These are phyloP conservation scores for Gadus macrocephalus DNA, from an alignment of 2,113 vertebrate species.

Conservation along the genomic window DNA sequence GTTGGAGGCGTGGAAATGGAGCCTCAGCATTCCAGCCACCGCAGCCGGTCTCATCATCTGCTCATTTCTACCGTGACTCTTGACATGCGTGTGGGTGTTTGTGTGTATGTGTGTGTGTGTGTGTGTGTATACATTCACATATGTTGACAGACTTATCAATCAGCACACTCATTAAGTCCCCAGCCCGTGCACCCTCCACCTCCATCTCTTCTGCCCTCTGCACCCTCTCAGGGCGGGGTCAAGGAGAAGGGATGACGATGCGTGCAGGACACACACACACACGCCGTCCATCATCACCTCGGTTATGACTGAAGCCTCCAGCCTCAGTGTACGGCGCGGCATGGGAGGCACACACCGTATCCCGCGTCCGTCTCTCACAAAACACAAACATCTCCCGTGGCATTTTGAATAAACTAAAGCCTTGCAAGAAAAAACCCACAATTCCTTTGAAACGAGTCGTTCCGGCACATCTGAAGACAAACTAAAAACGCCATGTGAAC, in stretches of 20 bases:
- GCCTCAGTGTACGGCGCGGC: too few relatives aligned
- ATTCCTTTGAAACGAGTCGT: too few relatives aligned
- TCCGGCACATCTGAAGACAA: too few relatives aligned
- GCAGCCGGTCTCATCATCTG: slow-evolving; percentile 46
- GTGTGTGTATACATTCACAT: slow-evolving; percentile 3
- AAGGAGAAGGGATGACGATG: slow-evolving; percentile 4
- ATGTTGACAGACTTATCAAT: slow-evolving; percentile 23
- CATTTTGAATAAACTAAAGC: background rate
- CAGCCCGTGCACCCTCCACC: background rate
- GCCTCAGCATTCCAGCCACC: slow-evolving; percentile 62
- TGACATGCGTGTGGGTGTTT: slow-evolving; percentile 2
- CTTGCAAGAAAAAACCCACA: too few relatives aligned
- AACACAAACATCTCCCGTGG: background rate
- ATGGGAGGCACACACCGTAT: too few relatives aligned
- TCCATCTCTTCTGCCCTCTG: slow-evolving; percentile 7
- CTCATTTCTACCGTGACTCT: slow-evolving; percentile 43
- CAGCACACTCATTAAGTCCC: slow-evolving; percentile 5
- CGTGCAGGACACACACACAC: background rate
- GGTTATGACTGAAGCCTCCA: background rate
- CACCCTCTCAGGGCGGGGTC: background rate
- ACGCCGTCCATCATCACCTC: slow-evolving; percentile 4
- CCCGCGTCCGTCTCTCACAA: too few relatives aligned
- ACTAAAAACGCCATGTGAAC: too few relatives aligned
- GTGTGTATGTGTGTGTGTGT: slow-evolving; percentile 9
- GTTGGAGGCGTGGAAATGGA: slow-evolving; percentile 42